Conservation (phyloP, 53 echinoderm and acorn worm genomes). For the Arbacia lixula region DNA sequence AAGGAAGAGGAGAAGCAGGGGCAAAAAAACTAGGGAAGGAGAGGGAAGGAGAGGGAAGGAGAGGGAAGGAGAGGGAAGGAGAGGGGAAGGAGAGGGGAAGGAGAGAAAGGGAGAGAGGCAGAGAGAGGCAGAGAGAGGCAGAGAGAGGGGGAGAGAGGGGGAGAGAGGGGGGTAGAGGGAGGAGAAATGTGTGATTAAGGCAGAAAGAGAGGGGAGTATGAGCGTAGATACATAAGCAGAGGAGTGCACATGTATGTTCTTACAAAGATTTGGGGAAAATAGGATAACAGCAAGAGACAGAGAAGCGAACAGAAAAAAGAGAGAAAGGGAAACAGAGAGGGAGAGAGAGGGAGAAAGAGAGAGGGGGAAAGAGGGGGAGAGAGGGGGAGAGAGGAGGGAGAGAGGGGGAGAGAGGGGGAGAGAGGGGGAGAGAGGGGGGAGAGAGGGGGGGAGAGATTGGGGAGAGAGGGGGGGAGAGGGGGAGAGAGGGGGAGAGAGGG, state of each 20-base stretch:
- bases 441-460: background rate
- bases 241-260: too few relatives aligned
- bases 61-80: background rate
- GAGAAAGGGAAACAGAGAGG: background rate
- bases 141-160: background rate
- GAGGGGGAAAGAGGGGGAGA: background rate
- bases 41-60: background rate
- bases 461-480: slow-evolving; percentile 26
- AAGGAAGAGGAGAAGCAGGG: background rate
- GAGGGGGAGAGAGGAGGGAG: background rate
- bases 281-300: background rate
- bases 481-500: background rate
- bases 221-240: background rate
- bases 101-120: background rate
- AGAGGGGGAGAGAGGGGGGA: too few relatives aligned
- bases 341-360: background rate
- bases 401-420: background rate
- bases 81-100: background rate
- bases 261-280: too few relatives aligned
- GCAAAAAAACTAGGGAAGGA: background rate
- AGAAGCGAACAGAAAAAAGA: background rate
- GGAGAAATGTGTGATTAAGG: background rate
- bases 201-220: background rate
- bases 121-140: background rate
- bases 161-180: background rate